Base-by-base conservation (phyloP, 2,888 invertebrate genomes). In the Pogonocherus hispidulus region DNA sequence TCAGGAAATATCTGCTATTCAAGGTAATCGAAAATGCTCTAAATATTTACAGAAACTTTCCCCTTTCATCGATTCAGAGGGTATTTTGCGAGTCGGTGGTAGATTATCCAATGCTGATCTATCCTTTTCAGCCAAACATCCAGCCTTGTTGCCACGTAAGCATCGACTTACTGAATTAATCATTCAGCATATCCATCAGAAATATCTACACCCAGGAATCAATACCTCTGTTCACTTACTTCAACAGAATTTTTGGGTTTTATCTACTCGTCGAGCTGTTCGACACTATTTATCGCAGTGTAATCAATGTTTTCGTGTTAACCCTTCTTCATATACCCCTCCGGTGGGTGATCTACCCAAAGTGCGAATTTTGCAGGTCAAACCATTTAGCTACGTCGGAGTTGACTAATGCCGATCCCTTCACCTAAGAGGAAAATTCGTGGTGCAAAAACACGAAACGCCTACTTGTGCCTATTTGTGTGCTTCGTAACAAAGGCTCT, bases 391-490 rank as follows among this genome's bases (percentile, higher is more conserved):
- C 9, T 41, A n/a, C 9, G 55, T 55, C 9, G 55, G 55, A 9
- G 55, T 55, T 2, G 55, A 55, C 14, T 35, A n/a, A 41, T 55
- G 35, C 16, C 3, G 55, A 18, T 3, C 35, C 55, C 8, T 55
- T 20, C 23, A 55, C 20, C 3, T 11, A 11, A 11, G n/a, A 27
- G 51, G 1, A 51, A 22, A 23, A 1, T 3, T 22, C 22, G 51
- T 2, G 23, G 51, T 11, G 23, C 11, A 14, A 51, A 51, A 22
- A 9, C 51, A 3, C n/a, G 3, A 1, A 51, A 51, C 2, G 51
- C 23, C 3, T 23, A 51, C 18, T 18, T 44, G 14, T 5, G 44
- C 8, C n/a, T 44, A 8, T 44, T 44, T 18, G 44, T 44, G 16
- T 23, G 51, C 14, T 51, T 51, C n/a, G 22, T n/a, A 6, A 51